These are phyloP conservation scores for Macrostomum lignano DNA, from an alignment of 1,140 invertebrate genomes.

Conservation along the genomic window DNA sequence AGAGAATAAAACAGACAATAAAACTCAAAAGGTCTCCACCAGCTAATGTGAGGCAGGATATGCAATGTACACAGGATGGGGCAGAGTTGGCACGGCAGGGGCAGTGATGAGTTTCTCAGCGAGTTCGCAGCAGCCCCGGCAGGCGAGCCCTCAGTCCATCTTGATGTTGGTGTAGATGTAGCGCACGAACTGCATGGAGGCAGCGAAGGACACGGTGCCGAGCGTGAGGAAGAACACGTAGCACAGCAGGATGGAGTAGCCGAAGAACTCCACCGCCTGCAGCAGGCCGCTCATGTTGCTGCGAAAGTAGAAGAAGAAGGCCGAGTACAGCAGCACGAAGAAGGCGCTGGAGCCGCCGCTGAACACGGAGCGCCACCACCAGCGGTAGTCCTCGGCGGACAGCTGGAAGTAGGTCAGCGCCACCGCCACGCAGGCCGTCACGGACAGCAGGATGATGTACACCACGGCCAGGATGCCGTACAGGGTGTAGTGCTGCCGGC, in stretches of 20 bases:
- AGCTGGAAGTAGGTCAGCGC: constrained; percentile 33
- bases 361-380: constrained; percentile 33
- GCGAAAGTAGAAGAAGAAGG: constrained; percentile 31
- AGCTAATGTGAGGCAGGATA: no score
- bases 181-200: constrained; percentile 30
- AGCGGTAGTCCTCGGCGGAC: constrained; percentile 31
- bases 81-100: no score
- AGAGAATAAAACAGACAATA: no score
- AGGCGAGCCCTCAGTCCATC: constrained; percentile 32
- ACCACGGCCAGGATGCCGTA: constrained; percentile 31
- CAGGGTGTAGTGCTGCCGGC: constrained; percentile 30
- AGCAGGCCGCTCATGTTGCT: constrained; percentile 32
- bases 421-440: constrained; percentile 32
- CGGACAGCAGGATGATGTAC: constrained; percentile 30
- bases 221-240: constrained; percentile 32
- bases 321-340: constrained; percentile 32
- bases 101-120: no score
- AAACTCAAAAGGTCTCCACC: no score
- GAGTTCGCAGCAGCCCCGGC: no score
- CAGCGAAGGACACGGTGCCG: constrained; percentile 31
- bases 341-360: constrained; percentile 30
- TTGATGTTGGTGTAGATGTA: constrained; percentile 33
- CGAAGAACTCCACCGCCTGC: constrained; percentile 32
- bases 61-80: no score
- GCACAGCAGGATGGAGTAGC: constrained; percentile 30